Evolutionary conservation across 2,888 invertebrate genomes (phyloP), one percentile per base, ranked within the genome.

Genomic region (Campoplex capitator): DNA sequence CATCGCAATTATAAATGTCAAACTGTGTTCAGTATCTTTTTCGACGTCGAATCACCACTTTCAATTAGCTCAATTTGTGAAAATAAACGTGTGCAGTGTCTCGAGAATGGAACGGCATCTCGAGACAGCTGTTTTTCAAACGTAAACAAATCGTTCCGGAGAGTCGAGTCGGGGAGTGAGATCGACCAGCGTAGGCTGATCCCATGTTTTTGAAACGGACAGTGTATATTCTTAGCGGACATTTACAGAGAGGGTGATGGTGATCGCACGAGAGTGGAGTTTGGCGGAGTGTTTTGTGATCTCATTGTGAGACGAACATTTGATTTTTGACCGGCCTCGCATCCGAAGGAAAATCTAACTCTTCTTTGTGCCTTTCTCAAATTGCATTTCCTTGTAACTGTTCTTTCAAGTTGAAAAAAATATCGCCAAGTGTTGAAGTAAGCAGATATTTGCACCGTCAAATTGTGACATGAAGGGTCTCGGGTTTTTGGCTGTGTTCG

Each of bases 401-500:
- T 16, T 32, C 4, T 48, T 48, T 13, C 8, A 48, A 7, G 9
- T 28, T 23, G 18, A 23, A 7, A 28, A 6, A 42, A 70, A 32
- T 32, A 16, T 48, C 28, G 51, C 23, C 23, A n/a, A 9, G 23
- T 74, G n/a, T 54, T 38, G 7, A 35, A 32, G 1, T 35, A 23
- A 8, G 9, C 3, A 8, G 35, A 38, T 45, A 67, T 75, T 56
- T 78, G 48, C 67, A 74, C 16, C 23, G 56, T 45, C 23, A 58
- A 58, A 71, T 35, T 75, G 32, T 65, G 83, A 58, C 13, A 88
- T 88, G 88, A 84, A 71, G 74, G 62, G 62, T 62, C 77, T 76
- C 65, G 81, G 84, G 35, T 48, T 88, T 8, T 88, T 80, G 76
- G 71, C 73, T 83, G 78, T 84, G 48, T 11, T 89, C 45, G 48